phyloP scores from a whole-genome alignment of 2,113 vertebrate genomes.

The Nothocercus julius region DNA sequence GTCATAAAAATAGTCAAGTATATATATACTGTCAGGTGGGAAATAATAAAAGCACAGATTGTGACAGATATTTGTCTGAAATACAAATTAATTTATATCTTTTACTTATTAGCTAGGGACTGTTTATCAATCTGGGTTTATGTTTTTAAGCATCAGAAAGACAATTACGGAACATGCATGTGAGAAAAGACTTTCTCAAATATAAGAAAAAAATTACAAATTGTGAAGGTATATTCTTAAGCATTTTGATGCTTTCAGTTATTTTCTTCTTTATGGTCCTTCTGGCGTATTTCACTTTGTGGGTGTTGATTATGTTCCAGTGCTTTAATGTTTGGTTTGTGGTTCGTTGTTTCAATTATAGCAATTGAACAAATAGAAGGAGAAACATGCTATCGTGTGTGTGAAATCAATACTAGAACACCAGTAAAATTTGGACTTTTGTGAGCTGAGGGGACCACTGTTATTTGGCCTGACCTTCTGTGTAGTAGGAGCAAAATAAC shows the following conservation, averaged over 20 bases:
- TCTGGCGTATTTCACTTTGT: background rate
- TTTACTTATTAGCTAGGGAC: background rate
- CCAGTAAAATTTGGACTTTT: background rate
- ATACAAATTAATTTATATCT: background rate
- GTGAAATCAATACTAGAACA: background rate
- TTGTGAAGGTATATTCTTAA: background rate
- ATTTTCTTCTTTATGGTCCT: background rate
- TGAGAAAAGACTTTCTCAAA: background rate
- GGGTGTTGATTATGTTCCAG: background rate
- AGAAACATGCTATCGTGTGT: background rate
- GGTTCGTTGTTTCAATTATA: background rate
- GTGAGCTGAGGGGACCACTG: background rate
- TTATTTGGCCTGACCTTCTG: background rate
- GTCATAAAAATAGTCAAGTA: background rate
- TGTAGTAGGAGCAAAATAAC: background rate
- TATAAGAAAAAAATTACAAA: background rate
- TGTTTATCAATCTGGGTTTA: background rate
- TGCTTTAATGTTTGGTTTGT: background rate
- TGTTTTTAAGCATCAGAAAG: background rate
- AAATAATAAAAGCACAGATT: background rate
- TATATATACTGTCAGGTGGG: background rate
- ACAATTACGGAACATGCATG: background rate
- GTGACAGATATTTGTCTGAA: background rate
- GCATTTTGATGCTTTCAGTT: background rate
- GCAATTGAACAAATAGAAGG: background rate